Evolutionary conservation across 2,113 vertebrate genomes (phyloP), one percentile per base, ranked within the genome.

Genomic region (Centrocercus urophasianus): DNA sequence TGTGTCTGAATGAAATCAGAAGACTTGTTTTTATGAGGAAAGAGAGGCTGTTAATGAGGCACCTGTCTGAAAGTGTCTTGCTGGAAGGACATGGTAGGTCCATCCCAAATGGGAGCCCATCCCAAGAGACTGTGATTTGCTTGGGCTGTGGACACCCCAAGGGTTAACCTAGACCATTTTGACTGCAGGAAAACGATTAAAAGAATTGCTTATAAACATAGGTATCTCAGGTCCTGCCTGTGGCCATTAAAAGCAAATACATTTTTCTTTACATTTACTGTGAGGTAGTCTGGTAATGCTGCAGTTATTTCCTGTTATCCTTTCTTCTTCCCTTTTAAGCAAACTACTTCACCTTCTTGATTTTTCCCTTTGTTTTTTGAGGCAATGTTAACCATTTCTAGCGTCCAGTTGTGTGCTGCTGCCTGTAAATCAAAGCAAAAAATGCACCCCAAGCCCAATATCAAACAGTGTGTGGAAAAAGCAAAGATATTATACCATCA

Each of bases 61-160:
- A 2, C 0, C 0, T 1, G 14, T 48, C 64, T 83, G 82, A 34
- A 82, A 32, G 6, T 36, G 3, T 87, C 38, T n/a, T 20, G 4
- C 30, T 59, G 77, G 22, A 70, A 71, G 24, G 57, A 83, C 27
- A 7, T 14, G 8, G 11, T 57, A 9, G 9, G 8, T 70, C 11
- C 19, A 22, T 72, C 34, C 42, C 25, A 34, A 45, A n/a, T 13
- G n/a, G 42, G 13, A 10, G 24, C 21, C 32, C 30, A 73, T 69
- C 32, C 30, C 30, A n/a, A 42, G 72, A 42, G 30, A 4, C 25
- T 16, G 22, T 48, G 47, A 71, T 22, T 34, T 2, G 1, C 1
- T 6, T 27, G 16, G 36, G 20, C 3, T 54, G 71, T 0, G 0
- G 34, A 50, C 32, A n/a, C 5, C 8, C 24, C 4, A 1, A n/a